Evolutionary conservation across 2,797 vertebrate species (phyloP).

Genomic region (Cossypha polioptera): DNA sequence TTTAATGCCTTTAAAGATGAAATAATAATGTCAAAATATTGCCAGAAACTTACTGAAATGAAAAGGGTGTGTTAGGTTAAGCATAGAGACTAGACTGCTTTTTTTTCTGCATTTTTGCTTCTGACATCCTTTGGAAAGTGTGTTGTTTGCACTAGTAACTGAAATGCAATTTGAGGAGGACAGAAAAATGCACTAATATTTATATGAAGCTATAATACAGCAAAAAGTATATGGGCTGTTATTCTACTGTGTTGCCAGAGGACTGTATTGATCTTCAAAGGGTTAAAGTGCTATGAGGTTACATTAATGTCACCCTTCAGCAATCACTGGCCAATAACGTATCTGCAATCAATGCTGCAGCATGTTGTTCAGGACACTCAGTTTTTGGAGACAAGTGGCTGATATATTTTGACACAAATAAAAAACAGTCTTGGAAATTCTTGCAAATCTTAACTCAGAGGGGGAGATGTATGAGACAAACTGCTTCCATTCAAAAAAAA

Average conservation of each 20-base stretch:
- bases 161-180: not conserved
- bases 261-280: constrained; percentile 51
- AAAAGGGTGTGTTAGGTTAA: not conserved
- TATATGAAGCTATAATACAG: not conserved
- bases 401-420: constrained; percentile 53
- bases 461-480: constrained; percentile 48
- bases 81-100: not conserved
- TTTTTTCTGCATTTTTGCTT: not conserved
- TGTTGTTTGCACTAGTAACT: not conserved
- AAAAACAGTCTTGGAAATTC: constrained; percentile 26
- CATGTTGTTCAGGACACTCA: constrained; percentile 38
- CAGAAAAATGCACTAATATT: not conserved
- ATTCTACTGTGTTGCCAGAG: not conserved
- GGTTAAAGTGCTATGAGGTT: constrained; percentile 64
- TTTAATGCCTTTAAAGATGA: not conserved
- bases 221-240: not conserved
- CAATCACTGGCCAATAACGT: constrained; percentile 48
- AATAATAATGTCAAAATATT: not conserved
- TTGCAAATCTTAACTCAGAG: constrained; percentile 56
- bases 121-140: not conserved
- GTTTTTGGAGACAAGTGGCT: constrained; percentile 51
- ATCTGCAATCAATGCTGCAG: constrained; percentile 61
- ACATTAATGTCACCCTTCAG: constrained; percentile 60
- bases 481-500: constrained; percentile 54
- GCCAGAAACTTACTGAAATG: not conserved